Evolutionary conservation across 2,888 invertebrate genomes (phyloP).

Genomic region (Tiphia femorata): DNA sequence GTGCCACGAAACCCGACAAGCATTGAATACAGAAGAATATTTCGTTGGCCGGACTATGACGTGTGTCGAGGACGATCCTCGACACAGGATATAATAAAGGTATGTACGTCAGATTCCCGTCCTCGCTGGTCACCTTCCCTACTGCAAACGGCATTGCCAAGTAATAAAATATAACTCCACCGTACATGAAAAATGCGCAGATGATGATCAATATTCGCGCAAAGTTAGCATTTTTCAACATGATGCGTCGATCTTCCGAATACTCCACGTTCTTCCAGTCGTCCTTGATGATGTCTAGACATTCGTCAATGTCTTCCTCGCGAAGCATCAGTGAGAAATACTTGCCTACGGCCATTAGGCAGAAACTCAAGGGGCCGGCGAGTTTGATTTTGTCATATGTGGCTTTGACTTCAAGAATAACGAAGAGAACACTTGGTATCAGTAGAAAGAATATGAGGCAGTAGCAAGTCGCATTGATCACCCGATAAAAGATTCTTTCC

Average conservation of each 20-base stretch:
- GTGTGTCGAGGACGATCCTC: slow-evolving; percentile 39
- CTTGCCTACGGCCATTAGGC: slow-evolving; percentile 45
- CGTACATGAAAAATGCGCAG: slow-evolving; percentile 49
- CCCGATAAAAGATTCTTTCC: neutral
- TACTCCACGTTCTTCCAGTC: slow-evolving; percentile 47
- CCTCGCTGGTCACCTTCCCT: slow-evolving; percentile 29
- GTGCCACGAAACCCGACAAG: slow-evolving; percentile 49
- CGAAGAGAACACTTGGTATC: slow-evolving; percentile 34
- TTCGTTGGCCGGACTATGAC: slow-evolving; percentile 49
- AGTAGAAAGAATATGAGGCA: slow-evolving; percentile 33
- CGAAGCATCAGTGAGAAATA: slow-evolving; percentile 38
- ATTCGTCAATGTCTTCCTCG: slow-evolving; percentile 30
- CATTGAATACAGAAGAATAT: slow-evolving; percentile 50
- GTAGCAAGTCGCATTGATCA: slow-evolving; percentile 24
- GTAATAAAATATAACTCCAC: slow-evolving; percentile 42
- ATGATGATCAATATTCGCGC: slow-evolving; percentile 38
- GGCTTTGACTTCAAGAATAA: slow-evolving; percentile 41
- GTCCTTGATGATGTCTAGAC: slow-evolving; percentile 41
- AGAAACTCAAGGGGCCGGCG: slow-evolving; percentile 46
- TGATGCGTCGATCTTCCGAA: slow-evolving; percentile 40
- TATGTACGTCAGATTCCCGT: slow-evolving; percentile 34
- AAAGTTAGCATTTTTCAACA: slow-evolving; percentile 50
- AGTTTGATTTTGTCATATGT: slow-evolving; percentile 39
- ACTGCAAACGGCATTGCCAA: slow-evolving; percentile 44
- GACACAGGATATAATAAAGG: slow-evolving; percentile 51